These are phyloP conservation scores for Hemicordylus capensis DNA, from an alignment of 2,113 vertebrate genomes.

Conservation along the genomic window DNA sequence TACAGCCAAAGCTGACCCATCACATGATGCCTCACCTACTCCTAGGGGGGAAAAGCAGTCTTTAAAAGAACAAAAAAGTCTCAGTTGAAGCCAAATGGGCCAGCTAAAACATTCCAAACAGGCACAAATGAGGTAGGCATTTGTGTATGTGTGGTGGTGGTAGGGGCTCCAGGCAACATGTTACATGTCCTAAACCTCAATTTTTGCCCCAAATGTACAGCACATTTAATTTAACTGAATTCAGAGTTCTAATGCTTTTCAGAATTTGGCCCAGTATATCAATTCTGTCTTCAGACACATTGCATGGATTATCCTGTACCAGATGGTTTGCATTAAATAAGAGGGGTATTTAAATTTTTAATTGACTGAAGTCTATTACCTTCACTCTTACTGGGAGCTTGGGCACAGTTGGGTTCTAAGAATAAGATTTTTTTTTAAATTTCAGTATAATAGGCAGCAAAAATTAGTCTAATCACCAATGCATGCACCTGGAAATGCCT, in stretches of 20 bases:
- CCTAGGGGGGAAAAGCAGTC: no score
- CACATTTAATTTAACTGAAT: not conserved
- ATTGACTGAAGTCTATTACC: not conserved
- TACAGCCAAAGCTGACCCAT: no score
- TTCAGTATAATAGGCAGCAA: not conserved
- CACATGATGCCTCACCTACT: no score
- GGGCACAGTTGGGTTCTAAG: not conserved
- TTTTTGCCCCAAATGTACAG: not conserved
- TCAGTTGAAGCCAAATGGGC: no score
- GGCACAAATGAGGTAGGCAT: no score
- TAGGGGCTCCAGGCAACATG: no score
- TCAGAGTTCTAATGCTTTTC: not conserved
- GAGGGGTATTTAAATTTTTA: not conserved
- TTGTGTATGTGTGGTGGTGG: no score
- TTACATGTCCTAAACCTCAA: not conserved
- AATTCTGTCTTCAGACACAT: not conserved
- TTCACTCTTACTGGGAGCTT: not conserved
- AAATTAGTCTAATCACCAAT: constrained; percentile 13
- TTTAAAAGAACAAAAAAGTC: no score
- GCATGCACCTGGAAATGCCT: not conserved
- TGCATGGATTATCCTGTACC: constrained; percentile 1
- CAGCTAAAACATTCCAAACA: no score
- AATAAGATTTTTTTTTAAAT: not conserved
- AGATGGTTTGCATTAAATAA: constrained; percentile 17
- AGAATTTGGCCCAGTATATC: not conserved